Conservation (phyloP, 1,140 invertebrate genomes). For the Mylabris phalerata region DNA sequence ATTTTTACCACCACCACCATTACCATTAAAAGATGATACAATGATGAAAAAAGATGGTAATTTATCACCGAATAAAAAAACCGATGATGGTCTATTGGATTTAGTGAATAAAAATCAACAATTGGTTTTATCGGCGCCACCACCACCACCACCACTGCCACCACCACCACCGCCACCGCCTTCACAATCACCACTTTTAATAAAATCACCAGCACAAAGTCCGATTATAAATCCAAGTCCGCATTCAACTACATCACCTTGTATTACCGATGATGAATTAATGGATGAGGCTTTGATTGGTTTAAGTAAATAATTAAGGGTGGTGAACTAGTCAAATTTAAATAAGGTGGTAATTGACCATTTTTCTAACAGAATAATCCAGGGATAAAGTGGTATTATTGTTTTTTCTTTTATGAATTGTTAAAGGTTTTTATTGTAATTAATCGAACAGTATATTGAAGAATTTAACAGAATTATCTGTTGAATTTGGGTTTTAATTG, state of each 20-base stretch:
- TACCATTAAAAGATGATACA: background rate
- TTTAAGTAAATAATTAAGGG: conserved; percentile 52
- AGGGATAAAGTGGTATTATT: no score
- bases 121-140: no score
- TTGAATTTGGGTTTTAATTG: no score
- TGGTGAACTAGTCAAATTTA: no score
- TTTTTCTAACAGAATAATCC: no score
- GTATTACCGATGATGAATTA: conserved; percentile 79
- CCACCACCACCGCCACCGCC: conserved; percentile 39
- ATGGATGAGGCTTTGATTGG: conserved; percentile 82
- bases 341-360: no score
- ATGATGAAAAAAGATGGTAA: conserved; percentile 14
- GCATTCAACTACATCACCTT: conserved; percentile 64
- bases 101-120: conserved; percentile 20
- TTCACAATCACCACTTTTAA: conserved; percentile 60
- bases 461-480: no score
- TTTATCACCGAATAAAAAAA: conserved; percentile 18
- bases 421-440: no score
- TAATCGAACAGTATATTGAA: no score
- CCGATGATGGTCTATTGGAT: conserved; percentile 29
- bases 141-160: no score
- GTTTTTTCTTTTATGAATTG: no score
- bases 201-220: conserved; percentile 69
- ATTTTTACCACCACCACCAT: conserved; percentile 31
- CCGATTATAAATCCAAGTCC: conserved; percentile 62